A percentile compares a stretch with the other conserved stretches of the same genome.
phyloP scores from a whole-genome alignment of 2,888 invertebrate species.

The Lasius platythorax region DNA sequence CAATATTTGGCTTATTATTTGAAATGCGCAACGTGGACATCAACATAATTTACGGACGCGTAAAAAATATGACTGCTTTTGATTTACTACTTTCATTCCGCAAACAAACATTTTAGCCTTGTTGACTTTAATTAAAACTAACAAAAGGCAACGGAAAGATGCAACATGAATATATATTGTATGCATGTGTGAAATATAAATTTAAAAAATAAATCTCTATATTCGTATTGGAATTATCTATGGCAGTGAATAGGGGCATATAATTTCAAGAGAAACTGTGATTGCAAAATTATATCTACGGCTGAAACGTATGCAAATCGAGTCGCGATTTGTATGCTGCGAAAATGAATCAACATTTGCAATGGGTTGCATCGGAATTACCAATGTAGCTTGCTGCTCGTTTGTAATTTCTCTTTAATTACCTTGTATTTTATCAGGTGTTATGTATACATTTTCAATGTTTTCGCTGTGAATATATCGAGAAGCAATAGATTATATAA shows the following conservation, averaged over 20 bases:
- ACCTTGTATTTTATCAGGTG: conserved; percentile 5
- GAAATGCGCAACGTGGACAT: background rate
- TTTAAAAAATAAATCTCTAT: background rate
- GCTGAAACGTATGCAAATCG: conserved; percentile 30
- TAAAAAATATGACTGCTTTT: background rate
- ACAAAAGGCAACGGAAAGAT: background rate
- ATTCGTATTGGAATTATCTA: background rate
- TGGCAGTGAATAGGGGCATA: background rate
- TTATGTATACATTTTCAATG: background rate
- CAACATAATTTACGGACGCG: background rate
- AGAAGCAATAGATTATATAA: background rate
- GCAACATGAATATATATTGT: background rate
- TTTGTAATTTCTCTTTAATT: conserved; percentile 35
- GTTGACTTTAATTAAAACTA: background rate
- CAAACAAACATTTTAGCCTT: background rate
- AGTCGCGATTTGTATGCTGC: conserved; percentile 25
- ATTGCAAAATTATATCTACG: conserved; percentile 19
- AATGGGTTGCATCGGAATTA: conserved; percentile 19
- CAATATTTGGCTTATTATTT: background rate
- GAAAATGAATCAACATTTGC: conserved; percentile 35
- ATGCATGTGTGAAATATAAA: background rate
- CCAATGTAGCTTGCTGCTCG: background rate
- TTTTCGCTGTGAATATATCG: background rate
- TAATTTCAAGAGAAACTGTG: conserved; percentile 24
- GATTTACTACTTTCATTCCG: background rate